Conservation (phyloP, 1,140 invertebrate species). For the Conus betulinus region DNA sequence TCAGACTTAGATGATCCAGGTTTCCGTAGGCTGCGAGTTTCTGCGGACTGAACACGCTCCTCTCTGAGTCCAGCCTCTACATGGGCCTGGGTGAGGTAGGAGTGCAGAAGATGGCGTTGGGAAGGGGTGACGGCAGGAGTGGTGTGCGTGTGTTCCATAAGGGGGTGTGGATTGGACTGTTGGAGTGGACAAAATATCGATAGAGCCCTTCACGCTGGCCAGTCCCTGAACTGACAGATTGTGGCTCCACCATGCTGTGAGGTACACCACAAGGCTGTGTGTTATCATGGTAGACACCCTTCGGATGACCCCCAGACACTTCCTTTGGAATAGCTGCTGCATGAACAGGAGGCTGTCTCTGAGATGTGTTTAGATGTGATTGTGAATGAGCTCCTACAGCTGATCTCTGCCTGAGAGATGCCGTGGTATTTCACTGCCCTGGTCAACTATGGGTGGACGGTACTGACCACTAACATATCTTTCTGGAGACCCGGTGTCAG, state of each 20-base stretch:
- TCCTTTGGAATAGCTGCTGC: background rate
- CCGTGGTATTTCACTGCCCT: background rate
- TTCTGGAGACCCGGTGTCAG: constrained; percentile 11
- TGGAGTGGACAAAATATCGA: constrained; percentile 23
- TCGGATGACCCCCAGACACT: background rate
- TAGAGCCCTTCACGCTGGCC: constrained; percentile 27
- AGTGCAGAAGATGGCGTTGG: constrained; percentile 21
- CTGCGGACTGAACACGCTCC: background rate
- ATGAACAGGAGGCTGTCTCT: background rate
- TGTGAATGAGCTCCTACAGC: background rate
- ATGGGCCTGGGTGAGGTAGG: constrained; percentile 18
- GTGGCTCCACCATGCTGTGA: background rate
- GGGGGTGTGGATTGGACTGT: constrained; percentile 29
- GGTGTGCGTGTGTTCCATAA: constrained; percentile 9
- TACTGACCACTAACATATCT: constrained; percentile 36
- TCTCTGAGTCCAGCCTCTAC: background rate
- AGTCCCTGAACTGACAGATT: background rate
- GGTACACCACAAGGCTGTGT: background rate
- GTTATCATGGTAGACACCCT: background rate
- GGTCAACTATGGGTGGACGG: constrained; percentile 22
- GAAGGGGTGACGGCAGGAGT: background rate
- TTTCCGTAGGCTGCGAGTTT: background rate
- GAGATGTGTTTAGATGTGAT: background rate
- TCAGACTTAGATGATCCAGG: background rate
- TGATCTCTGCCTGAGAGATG: background rate